Evolutionary conservation across 2,888 invertebrate genomes (phyloP), one percentile per base, ranked within the genome.

Genomic region (Hoplodrina ambigua): DNA sequence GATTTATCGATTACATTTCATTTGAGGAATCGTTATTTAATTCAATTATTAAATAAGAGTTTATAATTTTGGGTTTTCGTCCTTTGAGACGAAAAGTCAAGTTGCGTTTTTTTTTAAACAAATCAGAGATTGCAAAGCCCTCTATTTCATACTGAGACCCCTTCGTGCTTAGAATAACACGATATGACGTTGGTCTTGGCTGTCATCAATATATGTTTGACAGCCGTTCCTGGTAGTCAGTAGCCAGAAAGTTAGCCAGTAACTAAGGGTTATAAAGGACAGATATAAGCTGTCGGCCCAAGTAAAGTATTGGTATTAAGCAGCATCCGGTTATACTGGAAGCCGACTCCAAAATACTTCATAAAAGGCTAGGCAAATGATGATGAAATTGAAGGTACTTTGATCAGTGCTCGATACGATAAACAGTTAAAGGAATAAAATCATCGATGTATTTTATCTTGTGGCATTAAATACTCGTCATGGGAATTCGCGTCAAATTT

Each of bases 1-100:
- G 69, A 76, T 75, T 61, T 70, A 77, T 69, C 60, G 64, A 8
- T 61, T 69, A 44, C 25, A 66, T 78, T 55, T 37, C 13, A 44
- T 53, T 62, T 65, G 5, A 13, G 37, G 20, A 41, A 37, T 59
- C 10, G 10, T 37, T 19, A 60, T 61, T 78, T 66, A 4, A 54
- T 58, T 54, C 44, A 11, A 46, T 53, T 25, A 30, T 25, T 10
- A 2, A 2, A 7, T 37, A 11, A 4, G 10, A 8, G 13, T 46
- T 71, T 62, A 20, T 41, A 49, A 37, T 37, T 8, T 37, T 7
- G 8, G 10, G 17, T 30, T 17, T 50, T 20, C 44, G 33, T 56
- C 11, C 30, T 57, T 20, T 11, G 11, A n/a, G 20, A 15, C 33
- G 17, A n/a, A 57, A 8, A 8, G 8, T 37, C 1, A 37, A 8